phyloP scores from a whole-genome alignment of 2,113 vertebrate species.

The Oreochromis tanganicae region DNA sequence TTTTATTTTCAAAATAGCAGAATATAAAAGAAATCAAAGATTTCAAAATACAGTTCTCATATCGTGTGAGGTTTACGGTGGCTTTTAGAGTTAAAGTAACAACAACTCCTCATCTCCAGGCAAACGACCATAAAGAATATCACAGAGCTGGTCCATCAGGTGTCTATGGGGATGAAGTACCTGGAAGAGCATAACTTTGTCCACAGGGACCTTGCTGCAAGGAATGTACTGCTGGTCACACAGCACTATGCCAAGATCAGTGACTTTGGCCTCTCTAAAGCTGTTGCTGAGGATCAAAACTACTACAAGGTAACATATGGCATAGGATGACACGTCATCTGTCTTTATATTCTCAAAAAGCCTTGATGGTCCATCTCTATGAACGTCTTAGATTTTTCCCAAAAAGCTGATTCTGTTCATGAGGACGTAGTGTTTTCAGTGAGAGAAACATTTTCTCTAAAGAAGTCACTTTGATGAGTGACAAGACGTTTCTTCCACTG shows the following conservation, averaged over 20 bases:
- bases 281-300: conserved; percentile 77
- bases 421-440: background rate
- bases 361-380: background rate
- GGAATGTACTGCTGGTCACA: conserved; percentile 92
- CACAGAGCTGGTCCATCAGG: conserved; percentile 94
- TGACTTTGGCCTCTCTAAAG: conserved; percentile 98
- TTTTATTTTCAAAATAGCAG: background rate
- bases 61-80: background rate
- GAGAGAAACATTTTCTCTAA: background rate
- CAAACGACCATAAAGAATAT: conserved; percentile 84
- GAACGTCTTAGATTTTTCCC: background rate
- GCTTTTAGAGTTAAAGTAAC: background rate
- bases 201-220: conserved; percentile 93
- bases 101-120: conserved; percentile 59
- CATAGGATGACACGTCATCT: background rate
- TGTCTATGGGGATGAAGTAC: conserved; percentile 98
- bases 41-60: background rate
- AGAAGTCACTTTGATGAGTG: background rate
- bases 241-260: conserved; percentile 99
- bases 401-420: background rate
- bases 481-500: background rate
- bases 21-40: background rate
- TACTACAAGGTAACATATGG: conserved; percentile 56
- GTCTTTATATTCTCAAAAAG: background rate
- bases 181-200: conserved; percentile 95